Evolutionary conservation across 92 coral and sea anemone genomes (phyloP).

Genomic region (Muricea muricata): DNA sequence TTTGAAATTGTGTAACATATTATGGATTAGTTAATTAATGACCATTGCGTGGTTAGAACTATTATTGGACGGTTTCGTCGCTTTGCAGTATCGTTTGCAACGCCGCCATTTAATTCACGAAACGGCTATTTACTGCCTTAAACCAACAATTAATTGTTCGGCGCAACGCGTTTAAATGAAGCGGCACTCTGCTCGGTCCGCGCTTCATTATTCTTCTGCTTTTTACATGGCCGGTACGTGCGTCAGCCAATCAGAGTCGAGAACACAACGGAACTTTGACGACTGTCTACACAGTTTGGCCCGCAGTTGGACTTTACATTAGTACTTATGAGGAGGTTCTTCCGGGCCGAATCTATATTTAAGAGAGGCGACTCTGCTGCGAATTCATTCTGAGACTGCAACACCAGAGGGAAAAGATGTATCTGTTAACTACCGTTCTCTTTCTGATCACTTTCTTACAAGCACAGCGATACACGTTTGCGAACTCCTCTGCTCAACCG

Average conservation of each 20-base stretch:
- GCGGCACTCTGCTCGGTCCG: conserved; percentile 41
- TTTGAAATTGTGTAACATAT: background rate
- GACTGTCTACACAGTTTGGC: conserved; percentile 51
- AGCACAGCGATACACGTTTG: background rate
- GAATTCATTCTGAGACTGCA: conserved; percentile 54
- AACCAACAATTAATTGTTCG: conserved; percentile 54
- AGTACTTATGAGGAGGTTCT: conserved; percentile 45
- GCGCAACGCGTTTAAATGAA: conserved; percentile 36
- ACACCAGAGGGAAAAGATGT: conserved; percentile 28
- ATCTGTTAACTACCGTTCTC: conserved; percentile 29
- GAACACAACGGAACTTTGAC: conserved; percentile 35
- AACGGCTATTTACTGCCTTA: conserved; percentile 46
- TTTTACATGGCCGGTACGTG: conserved; percentile 27
- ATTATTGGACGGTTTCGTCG: conserved; percentile 17
- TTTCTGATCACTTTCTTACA: conserved; percentile 39
- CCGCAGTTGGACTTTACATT: conserved; percentile 57
- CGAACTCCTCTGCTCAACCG: conserved; percentile 9
- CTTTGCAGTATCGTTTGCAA: conserved; percentile 30
- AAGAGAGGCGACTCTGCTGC: conserved; percentile 26
- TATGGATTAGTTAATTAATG: conserved; percentile 24
- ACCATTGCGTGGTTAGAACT: conserved; percentile 41
- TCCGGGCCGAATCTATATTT: conserved; percentile 50
- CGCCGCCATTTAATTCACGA: conserved; percentile 51
- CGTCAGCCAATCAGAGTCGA: conserved; percentile 31
- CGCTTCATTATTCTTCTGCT: conserved; percentile 30